Conservation (phyloP, 2,797 vertebrate genomes). For the Urocyon cinereoargenteus region DNA sequence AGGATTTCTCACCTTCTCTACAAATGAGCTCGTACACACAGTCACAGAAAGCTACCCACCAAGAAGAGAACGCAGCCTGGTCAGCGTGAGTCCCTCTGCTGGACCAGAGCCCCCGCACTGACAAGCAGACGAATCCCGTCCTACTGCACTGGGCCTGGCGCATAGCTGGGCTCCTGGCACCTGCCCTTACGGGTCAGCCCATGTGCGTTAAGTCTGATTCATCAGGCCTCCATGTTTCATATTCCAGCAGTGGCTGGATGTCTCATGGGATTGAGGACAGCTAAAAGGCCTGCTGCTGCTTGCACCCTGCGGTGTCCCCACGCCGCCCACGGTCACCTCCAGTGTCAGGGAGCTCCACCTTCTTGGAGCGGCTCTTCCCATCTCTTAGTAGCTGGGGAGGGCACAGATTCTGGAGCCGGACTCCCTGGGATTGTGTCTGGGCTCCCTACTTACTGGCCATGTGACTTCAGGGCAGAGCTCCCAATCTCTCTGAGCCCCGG, state of each 20-base stretch:
- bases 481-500: background rate
- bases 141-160: fast-evolving
- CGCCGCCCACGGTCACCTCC: fast-evolving
- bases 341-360: background rate
- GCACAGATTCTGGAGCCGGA: background rate
- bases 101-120: no score
- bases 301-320: background rate
- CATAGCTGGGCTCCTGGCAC: background rate
- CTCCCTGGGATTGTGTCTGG: background rate
- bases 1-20: background rate
- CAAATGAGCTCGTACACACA: background rate
- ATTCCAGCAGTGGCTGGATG: background rate
- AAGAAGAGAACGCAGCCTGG: background rate
- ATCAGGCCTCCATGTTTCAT: background rate
- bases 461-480: background rate
- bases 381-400: background rate
- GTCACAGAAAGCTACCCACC: background rate
- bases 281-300: background rate
- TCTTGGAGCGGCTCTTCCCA: background rate
- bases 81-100: background rate
- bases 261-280: background rate
- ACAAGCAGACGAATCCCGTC: background rate
- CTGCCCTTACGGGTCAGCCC: background rate
- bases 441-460: background rate
- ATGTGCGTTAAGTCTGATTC: background rate